Base-by-base conservation (phyloP, 2,888 invertebrate species). In the Agonum fuliginosum region DNA sequence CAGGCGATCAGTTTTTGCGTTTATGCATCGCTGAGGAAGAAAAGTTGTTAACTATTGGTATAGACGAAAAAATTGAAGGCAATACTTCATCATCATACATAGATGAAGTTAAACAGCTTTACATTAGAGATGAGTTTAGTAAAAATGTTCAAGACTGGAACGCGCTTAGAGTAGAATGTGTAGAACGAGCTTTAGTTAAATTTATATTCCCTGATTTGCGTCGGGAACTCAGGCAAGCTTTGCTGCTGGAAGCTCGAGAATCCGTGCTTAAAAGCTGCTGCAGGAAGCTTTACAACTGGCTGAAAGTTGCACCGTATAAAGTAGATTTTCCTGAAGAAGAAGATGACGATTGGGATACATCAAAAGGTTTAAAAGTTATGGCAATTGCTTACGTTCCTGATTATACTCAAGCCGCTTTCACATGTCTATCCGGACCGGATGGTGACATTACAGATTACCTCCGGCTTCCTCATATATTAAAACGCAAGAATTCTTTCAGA, bases 81-180 rank as follows among this genome's bases (percentile, higher is more conserved):
- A 93, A 94, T 84, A 94, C 94, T 0, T 89, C 91, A 0, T 88
- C 89, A 0, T 93, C 92, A 30, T 98, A 96, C 83, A 89, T 97
- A 30, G 96, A 97, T 79, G 98, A 98, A 87, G 92, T 95, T 51
- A 95, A 97, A 83, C 94, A 95, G 81, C 88, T 96, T 1, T 96
- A 95, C 84, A 93, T 94, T 81, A 92, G 93, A 87, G 98, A 98
- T 87, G 98, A 98, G 86, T 98, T 97, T 86, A 97, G 97, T 81
- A 95, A 95, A 81, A 93, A 93, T 80, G 97, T 97, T 0, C 94
- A 97, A 85, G 97, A 97, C 81, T 99, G 99, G 99, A 99, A 99
- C 87, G 91, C 93, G 0, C 85, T 98, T 67, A 90, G 99, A 43
- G 92, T 93, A 0, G 94, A 96, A 82, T 96, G 97, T 73, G 94